Percentiles rank a stretch among this genome's conserved stretches.
Evolutionary conservation across 2,113 vertebrate genomes (phyloP).

Genomic region (Epinephelus lanceolatus): DNA sequence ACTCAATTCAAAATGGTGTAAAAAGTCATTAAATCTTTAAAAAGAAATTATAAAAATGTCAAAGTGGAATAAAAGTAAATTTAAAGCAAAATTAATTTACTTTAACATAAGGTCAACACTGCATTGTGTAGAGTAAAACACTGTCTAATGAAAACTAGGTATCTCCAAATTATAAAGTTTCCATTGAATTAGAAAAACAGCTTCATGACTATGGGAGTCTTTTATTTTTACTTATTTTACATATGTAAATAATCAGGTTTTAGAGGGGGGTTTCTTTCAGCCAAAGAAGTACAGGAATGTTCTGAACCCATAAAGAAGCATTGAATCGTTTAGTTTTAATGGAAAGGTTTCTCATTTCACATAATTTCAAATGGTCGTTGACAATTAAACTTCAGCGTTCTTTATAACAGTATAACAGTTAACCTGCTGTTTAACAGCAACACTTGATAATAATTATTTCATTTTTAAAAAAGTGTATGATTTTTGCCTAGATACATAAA

Average conservation of each 20-base stretch:
- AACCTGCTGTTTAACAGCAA: too few species aligned
- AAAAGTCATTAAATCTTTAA: too few species aligned
- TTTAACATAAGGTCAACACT: neutral
- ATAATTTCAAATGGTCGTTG: neutral
- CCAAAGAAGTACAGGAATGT: neutral
- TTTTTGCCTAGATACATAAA: neutral
- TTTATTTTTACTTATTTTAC: too few species aligned
- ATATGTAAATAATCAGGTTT: neutral
- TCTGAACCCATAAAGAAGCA: neutral
- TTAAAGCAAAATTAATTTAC: too few species aligned
- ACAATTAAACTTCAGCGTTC: fast-evolving
- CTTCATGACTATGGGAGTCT: neutral
- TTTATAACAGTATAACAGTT: too few species aligned
- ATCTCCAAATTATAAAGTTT: neutral
- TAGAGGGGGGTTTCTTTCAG: neutral
- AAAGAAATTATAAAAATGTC: too few species aligned
- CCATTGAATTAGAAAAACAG: neutral
- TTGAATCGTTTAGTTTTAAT: neutral
- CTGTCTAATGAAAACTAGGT: neutral
- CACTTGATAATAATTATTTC: neutral
- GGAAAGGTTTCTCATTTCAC: neutral
- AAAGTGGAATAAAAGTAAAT: too few species aligned
- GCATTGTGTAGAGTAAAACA: neutral
- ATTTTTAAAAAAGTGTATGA: neutral
- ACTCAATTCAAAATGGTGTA: neutral